A percentile compares a stretch with the other conserved stretches of the same genome.
Evolutionary conservation across 2,113 vertebrate species (phyloP).

Genomic region (Psittacula cyanocephala): DNA sequence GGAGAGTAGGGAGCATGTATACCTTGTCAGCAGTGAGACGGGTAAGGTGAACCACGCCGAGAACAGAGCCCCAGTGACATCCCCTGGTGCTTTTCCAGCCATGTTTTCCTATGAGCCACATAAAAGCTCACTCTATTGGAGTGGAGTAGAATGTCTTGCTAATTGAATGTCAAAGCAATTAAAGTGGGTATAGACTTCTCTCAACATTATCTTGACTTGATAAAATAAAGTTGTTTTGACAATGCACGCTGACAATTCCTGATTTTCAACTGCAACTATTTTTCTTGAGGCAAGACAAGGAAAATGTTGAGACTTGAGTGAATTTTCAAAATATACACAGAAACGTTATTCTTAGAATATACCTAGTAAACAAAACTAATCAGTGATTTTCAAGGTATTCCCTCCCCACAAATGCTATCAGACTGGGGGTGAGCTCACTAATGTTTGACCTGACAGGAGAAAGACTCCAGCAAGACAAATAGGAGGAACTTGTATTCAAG

Average conservation of each 20-base stretch:
- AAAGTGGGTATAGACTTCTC: conserved; percentile 51
- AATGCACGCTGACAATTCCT: conserved; percentile 37
- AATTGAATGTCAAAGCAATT: conserved; percentile 72
- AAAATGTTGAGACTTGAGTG: background rate
- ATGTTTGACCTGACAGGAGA: too few relatives aligned
- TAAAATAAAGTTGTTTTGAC: conserved; percentile 70
- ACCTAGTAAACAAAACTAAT: conserved; percentile 18
- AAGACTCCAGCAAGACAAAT: background rate
- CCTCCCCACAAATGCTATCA: background rate
- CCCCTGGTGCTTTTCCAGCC: conserved; percentile 22
- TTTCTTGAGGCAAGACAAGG: conserved; percentile 17
- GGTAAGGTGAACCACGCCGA: background rate
- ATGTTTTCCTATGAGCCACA: conserved; percentile 11
- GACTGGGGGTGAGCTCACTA: background rate
- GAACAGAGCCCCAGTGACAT: background rate
- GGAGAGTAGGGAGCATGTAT: accelerated
- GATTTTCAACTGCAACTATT: conserved; percentile 8
- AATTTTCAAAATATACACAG: background rate
- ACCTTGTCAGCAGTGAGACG: background rate
- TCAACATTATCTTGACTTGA: conserved; percentile 63
- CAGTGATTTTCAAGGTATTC: background rate
- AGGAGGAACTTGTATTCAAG: background rate
- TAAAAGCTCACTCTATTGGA: conserved; percentile 48
- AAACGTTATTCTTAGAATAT: background rate
- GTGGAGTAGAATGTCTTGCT: conserved; percentile 58